Conservation (phyloP, 2,797 vertebrate species). For the Avahi laniger region DNA sequence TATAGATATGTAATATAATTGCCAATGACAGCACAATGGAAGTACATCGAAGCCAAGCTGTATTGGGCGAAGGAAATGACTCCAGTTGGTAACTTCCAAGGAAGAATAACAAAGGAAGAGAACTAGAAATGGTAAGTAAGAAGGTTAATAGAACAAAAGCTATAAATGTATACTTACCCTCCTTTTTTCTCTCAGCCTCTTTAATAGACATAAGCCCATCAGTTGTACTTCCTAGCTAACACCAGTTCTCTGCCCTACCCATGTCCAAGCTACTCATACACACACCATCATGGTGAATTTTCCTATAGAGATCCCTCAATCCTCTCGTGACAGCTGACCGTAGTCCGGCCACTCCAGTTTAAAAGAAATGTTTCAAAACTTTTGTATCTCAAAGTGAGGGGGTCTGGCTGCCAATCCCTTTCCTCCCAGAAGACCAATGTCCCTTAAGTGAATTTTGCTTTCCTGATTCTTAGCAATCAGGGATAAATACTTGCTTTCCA, state of each 20-base stretch:
- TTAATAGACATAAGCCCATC: background rate
- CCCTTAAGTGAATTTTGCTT: background rate
- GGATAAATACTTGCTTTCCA: background rate
- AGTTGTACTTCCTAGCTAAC: too few relatives aligned
- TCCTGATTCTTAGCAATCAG: background rate
- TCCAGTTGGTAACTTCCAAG: background rate
- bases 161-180: background rate
- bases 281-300: background rate
- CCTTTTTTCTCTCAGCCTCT: background rate
- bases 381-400: background rate
- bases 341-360: background rate
- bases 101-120: background rate
- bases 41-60: background rate
- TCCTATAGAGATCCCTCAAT: background rate
- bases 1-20: background rate
- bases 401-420: background rate
- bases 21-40: background rate
- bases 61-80: background rate
- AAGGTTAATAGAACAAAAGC: background rate
- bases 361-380: background rate
- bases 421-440: background rate
- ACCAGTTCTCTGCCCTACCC: too few relatives aligned
- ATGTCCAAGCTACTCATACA: background rate
- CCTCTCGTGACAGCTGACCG: background rate
- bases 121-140: background rate